Conservation (phyloP, 1,140 invertebrate genomes). For the Oryctes rhinoceros region DNA sequence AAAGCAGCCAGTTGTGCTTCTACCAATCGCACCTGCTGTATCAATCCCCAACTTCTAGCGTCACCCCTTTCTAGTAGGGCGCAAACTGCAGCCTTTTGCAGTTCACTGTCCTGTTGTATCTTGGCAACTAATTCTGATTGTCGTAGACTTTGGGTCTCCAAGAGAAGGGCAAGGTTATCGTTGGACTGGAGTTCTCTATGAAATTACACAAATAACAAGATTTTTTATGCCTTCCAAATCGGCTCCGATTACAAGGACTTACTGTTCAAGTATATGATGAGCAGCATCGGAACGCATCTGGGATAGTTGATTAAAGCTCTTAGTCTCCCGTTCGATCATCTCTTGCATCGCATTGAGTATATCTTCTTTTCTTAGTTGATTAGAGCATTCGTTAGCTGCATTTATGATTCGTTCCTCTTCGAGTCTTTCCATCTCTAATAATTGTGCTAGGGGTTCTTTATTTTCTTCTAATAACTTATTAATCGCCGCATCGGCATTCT, state of each 20-base stretch:
- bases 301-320: conserved; percentile 55
- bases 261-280: conserved; percentile 57
- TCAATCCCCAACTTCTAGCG: conserved; percentile 76
- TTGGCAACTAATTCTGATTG: conserved; percentile 67
- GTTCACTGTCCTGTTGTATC: conserved; percentile 71
- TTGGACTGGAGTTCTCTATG: conserved; percentile 67
- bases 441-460: conserved; percentile 67
- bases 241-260: conserved; percentile 38
- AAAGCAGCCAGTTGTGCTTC: conserved; percentile 78
- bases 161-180: conserved; percentile 67
- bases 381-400: conserved; percentile 52
- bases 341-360: conserved; percentile 72
- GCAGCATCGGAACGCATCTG: conserved; percentile 53
- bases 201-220: conserved; percentile 35
- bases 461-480: conserved; percentile 69
- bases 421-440: conserved; percentile 70
- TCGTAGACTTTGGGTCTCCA: conserved; percentile 69
- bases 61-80: conserved; percentile 78
- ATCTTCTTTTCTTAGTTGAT: conserved; percentile 61
- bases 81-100: conserved; percentile 79
- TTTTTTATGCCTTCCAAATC: too few species aligned
- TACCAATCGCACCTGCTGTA: conserved; percentile 80
- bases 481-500: conserved; percentile 71
- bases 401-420: conserved; percentile 65
- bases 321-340: conserved; percentile 69